Conservation (phyloP, 2,113 vertebrate species). For the Phoenicopterus ruber region DNA sequence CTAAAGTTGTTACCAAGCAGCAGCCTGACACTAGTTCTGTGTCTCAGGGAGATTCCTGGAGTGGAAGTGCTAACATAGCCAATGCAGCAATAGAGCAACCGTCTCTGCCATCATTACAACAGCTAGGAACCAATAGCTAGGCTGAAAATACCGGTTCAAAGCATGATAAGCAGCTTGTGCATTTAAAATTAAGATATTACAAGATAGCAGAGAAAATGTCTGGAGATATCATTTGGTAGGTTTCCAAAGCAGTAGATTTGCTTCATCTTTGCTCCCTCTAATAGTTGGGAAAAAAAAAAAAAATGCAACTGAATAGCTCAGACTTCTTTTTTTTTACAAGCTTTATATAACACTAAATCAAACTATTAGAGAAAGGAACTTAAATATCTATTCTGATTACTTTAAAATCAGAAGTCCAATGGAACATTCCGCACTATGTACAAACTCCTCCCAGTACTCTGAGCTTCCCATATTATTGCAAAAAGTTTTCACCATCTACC, state of each 20-base stretch:
- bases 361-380: not conserved
- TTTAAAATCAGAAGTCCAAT: not conserved
- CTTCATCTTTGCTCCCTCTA: not conserved
- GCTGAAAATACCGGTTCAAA: not conserved
- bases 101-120: not conserved
- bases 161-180: not conserved
- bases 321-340: not conserved
- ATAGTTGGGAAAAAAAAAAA: not conserved
- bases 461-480: not conserved
- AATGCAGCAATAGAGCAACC: not conserved
- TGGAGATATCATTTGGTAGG: not conserved
- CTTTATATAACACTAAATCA: not conserved
- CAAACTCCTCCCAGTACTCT: not conserved
- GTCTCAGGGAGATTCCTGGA: not conserved
- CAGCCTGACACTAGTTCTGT: not conserved
- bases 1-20: not conserved
- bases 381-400: not conserved
- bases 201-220: not conserved
- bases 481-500: not conserved
- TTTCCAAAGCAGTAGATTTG: not conserved
- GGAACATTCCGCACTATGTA: not conserved
- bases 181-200: not conserved
- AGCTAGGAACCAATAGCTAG: not conserved
- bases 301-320: not conserved
- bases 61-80: not conserved